These are phyloP conservation scores for Brachionichthys hirsutus DNA, from an alignment of 2,113 vertebrate species.

Conservation along the genomic window DNA sequence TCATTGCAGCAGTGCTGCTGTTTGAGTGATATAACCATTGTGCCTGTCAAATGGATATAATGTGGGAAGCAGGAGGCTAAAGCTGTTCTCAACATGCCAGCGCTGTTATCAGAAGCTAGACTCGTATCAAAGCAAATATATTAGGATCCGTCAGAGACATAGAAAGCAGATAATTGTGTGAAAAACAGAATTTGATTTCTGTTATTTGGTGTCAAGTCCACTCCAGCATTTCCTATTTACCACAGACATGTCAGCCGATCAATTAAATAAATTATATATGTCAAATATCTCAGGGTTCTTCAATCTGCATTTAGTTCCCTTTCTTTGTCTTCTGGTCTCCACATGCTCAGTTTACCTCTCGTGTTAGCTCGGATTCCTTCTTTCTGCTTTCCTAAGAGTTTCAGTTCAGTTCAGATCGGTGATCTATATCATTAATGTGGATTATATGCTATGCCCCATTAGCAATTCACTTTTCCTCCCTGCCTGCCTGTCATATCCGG, in stretches of 20 bases:
- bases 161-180: neutral
- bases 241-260: too few species aligned
- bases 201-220: neutral
- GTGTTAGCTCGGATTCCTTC: constrained; percentile 15
- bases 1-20: neutral
- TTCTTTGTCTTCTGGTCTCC: neutral
- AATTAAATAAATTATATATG: constrained; percentile 1
- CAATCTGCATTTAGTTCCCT: constrained; percentile 9
- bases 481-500: constrained; percentile 50
- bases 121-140: neutral
- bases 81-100: neutral
- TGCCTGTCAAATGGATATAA: too few species aligned
- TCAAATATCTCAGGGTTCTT: constrained; percentile 16
- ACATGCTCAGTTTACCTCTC: neutral
- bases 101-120: neutral
- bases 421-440: constrained; percentile 14
- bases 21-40: neutral
- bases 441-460: constrained; percentile 1
- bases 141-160: neutral
- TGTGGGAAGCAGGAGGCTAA: neutral
- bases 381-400: constrained; percentile 3
- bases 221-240: neutral
- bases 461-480: constrained; percentile 18
- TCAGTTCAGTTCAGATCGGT: constrained; percentile 12
- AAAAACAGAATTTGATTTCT: neutral